phyloP scores from a whole-genome alignment of 2,113 vertebrate genomes.

The Ailurus styani region DNA sequence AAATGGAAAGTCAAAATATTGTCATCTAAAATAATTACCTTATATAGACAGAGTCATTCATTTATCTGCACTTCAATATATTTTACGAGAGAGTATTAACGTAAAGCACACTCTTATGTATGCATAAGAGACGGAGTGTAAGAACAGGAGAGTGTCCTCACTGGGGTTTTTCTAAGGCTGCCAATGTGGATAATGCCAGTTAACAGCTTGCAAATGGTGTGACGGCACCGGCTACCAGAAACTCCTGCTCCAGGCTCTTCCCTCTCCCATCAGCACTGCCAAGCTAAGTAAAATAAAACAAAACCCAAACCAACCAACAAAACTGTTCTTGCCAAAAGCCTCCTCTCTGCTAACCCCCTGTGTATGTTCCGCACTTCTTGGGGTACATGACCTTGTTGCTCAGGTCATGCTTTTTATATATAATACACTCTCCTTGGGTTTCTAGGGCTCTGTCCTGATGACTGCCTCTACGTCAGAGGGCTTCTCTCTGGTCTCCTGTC shows the following conservation, averaged over 20 bases:
- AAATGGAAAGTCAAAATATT: constrained; percentile 68
- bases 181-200: neutral
- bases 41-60: constrained; percentile 30
- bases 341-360: no score
- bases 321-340: neutral
- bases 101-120: neutral
- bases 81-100: neutral
- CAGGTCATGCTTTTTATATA: fast-evolving
- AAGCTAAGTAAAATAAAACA: neutral
- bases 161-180: neutral
- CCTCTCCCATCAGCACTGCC: neutral
- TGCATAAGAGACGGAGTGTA: neutral
- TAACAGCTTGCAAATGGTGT: neutral
- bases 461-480: neutral
- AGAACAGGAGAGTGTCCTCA: neutral
- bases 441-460: neutral
- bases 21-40: constrained; percentile 59
- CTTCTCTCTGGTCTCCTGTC: neutral
- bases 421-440: neutral
- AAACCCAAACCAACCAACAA: neutral
- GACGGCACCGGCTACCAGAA: neutral
- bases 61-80: constrained; percentile 24
- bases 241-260: neutral
- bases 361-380: neutral
- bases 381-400: neutral